Percentiles rank a stretch among this genome's conserved stretches.
Conservation (phyloP, 1,140 invertebrate genomes). For the Bombus affinis region DNA sequence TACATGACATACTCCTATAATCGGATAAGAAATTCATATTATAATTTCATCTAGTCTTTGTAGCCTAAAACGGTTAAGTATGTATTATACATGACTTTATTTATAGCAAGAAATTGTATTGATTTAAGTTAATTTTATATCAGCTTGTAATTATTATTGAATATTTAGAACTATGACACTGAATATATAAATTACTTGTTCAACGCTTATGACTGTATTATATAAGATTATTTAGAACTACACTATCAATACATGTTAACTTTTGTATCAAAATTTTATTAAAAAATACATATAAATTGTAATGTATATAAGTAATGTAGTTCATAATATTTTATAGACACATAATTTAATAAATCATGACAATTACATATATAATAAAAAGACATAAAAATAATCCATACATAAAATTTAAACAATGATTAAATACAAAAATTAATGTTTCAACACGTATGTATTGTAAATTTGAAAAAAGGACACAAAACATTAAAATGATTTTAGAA, state of each 20-base stretch:
- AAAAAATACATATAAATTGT: constrained; percentile 56
- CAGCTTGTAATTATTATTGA: constrained; percentile 21
- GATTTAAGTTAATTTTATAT: constrained; percentile 17
- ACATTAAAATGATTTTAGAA: not conserved
- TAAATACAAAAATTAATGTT: constrained; percentile 19
- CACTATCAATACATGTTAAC: constrained; percentile 20
- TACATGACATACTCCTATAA: constrained; percentile 27
- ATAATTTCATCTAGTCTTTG: constrained; percentile 46
- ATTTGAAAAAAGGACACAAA: not conserved
- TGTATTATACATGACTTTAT: constrained; percentile 32
- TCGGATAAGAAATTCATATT: constrained; percentile 37
- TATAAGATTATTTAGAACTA: constrained; percentile 20
- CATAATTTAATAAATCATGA: constrained; percentile 5
- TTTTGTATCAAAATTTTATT: constrained; percentile 58
- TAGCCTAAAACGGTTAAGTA: constrained; percentile 13
- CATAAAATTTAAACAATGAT: not conserved
- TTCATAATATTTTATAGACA: constrained; percentile 13
- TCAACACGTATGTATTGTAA: not conserved
- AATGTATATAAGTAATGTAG: constrained; percentile 19
- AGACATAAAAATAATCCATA: constrained; percentile 9
- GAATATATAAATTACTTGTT: not conserved
- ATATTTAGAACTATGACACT: not conserved
- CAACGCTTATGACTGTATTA: constrained; percentile 15
- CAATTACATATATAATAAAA: constrained; percentile 17
- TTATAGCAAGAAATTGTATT: constrained; percentile 25